These are phyloP conservation scores for Heterohyrax brucei DNA, from an alignment of 2,797 vertebrate species.

Conservation along the genomic window DNA sequence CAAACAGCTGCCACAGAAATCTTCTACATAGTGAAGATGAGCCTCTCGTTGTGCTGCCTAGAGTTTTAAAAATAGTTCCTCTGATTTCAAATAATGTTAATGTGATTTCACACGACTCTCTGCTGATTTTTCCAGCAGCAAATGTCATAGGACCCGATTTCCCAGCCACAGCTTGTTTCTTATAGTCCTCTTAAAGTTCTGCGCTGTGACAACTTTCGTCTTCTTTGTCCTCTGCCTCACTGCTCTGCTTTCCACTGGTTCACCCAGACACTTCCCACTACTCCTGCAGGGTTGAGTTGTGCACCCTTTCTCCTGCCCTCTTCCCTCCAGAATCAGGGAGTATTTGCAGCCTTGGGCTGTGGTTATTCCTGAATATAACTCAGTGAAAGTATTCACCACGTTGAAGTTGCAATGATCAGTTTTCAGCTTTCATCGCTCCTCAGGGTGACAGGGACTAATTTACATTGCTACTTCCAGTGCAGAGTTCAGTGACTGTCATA, in stretches of 20 bases:
- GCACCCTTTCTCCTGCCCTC: no score
- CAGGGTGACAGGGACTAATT: not conserved
- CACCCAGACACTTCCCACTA: not conserved
- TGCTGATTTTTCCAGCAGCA: not conserved
- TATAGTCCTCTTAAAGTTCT: not conserved
- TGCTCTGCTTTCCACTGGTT: not conserved
- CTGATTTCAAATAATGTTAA: not conserved
- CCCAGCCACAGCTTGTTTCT: not conserved
- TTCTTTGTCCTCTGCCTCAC: not conserved
- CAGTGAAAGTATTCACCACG: not conserved
- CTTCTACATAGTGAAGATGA: not conserved
- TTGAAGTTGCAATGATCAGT: not conserved
- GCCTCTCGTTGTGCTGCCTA: not conserved
- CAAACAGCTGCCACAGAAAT: not conserved
- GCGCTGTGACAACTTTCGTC: no score
- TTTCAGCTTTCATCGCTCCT: not conserved
- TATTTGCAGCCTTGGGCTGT: not conserved
- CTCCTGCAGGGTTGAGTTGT: not conserved
- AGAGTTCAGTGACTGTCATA: not conserved
- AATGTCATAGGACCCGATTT: not conserved
- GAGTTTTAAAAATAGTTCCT: not conserved
- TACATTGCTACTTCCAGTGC: not conserved
- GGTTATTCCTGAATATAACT: not conserved
- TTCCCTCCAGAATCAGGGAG: not conserved
- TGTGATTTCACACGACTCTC: not conserved